phyloP scores from a whole-genome alignment of 2,113 vertebrate species.

The Phodopus roborovskii region DNA sequence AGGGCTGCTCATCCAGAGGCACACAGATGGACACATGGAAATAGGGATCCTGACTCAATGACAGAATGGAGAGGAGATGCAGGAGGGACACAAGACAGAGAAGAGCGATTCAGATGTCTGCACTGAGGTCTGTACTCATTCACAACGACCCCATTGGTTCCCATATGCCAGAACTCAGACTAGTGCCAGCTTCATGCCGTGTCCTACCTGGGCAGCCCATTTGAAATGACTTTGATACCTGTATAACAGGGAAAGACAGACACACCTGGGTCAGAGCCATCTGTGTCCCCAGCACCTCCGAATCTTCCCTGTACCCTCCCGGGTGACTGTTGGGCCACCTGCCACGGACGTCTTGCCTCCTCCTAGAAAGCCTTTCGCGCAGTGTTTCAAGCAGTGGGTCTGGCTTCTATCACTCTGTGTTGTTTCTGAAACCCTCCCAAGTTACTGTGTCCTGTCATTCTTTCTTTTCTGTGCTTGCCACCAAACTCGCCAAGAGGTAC shows the following conservation, averaged over 20 bases:
- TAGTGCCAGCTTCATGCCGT: not conserved
- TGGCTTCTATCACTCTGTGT: not conserved
- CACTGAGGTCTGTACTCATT: not conserved
- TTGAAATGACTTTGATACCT: not conserved
- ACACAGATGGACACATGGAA: no score
- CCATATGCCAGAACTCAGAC: not conserved
- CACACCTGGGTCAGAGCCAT: not conserved
- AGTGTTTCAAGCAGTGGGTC: not conserved
- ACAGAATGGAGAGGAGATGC: not conserved
- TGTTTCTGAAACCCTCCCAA: not conserved
- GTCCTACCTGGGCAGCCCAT: no score
- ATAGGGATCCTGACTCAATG: conserved; percentile 53
- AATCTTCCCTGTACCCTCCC: not conserved
- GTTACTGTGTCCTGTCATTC: not conserved
- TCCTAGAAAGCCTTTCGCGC: not conserved
- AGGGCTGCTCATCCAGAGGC: not conserved
- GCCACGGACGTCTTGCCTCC: not conserved
- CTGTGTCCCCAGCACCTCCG: not conserved
- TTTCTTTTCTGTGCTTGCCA: not conserved
- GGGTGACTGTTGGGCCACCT: not conserved
- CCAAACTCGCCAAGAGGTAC: not conserved
- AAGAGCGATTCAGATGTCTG: conserved; percentile 20
- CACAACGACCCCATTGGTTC: no score
- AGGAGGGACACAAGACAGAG: not conserved
- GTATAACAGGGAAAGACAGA: no score